phyloP scores from a whole-genome alignment of 1,140 invertebrate genomes.

The Drosophila nebulosa region DNA sequence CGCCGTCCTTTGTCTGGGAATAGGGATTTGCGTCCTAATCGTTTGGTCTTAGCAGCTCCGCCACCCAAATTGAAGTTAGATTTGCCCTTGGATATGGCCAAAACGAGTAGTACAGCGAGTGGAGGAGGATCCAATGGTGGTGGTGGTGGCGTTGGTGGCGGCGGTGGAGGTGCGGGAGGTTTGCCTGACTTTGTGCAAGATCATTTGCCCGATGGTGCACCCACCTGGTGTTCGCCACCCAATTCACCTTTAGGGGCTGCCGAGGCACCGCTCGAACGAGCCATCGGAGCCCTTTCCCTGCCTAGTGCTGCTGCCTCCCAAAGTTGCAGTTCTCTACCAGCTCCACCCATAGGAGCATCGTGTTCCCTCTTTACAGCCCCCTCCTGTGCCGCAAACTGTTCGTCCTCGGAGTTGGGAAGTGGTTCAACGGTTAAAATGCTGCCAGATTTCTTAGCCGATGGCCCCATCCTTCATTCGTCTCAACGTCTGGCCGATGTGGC shows the following conservation, averaged over 20 bases:
- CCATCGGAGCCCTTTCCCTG: conserved; percentile 26
- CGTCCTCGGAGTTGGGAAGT: conserved; percentile 2
- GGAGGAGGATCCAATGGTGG: conserved; percentile 20
- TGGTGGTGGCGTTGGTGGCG: no score
- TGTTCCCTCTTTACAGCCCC: neutral
- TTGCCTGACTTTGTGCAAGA: conserved; percentile 85
- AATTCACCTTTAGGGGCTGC: conserved; percentile 63
- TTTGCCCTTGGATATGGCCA: conserved; percentile 55
- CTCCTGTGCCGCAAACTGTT: neutral
- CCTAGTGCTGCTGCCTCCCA: conserved; percentile 23
- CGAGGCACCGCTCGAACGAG: conserved; percentile 79
- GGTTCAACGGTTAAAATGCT: conserved; percentile 82
- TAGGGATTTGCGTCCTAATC: conserved; percentile 56
- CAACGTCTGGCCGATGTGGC: conserved; percentile 82
- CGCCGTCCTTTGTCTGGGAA: conserved; percentile 44
- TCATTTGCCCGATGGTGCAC: conserved; percentile 83
- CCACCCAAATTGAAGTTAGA: conserved; percentile 68
- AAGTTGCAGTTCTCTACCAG: conserved; percentile 12
- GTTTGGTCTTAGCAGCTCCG: conserved; percentile 29
- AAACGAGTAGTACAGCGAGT: conserved; percentile 3
- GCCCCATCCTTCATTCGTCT: conserved; percentile 84
- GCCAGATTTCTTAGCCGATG: conserved; percentile 88
- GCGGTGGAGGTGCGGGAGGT: conserved; percentile 3
- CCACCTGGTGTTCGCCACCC: conserved; percentile 67
- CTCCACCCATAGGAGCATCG: conserved; percentile 12